Evolutionary conservation across 2,797 vertebrate species (phyloP).

Genomic region (Loriculus beryllinus): DNA sequence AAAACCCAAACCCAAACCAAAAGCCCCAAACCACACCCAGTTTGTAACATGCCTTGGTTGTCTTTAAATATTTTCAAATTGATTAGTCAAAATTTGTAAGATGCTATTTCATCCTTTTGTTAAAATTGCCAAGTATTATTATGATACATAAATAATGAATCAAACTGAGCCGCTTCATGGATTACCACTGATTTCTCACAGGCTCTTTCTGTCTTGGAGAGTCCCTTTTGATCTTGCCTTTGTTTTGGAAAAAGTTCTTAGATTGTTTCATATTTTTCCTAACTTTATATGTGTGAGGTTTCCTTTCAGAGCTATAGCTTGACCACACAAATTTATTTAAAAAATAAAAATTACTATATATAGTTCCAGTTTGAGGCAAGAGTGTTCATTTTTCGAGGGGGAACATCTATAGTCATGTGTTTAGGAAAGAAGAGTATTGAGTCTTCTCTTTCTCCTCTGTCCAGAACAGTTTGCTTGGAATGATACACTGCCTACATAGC

Average conservation of each 20-base stretch:
- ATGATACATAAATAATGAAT: background rate
- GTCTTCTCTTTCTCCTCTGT: background rate
- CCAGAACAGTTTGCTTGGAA: conserved; percentile 1
- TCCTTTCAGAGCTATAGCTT: background rate
- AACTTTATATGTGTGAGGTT: background rate
- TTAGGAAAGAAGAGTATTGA: background rate
- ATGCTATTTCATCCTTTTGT: background rate
- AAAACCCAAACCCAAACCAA: background rate
- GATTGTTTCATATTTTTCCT: background rate
- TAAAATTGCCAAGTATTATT: background rate
- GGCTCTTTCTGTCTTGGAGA: background rate
- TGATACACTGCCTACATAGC: background rate
- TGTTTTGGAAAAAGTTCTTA: background rate
- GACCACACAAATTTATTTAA: background rate
- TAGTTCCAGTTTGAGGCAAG: background rate
- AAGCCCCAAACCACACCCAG: background rate
- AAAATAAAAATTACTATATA: background rate
- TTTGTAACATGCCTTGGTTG: background rate
- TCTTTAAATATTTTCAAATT: background rate
- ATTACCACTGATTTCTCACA: background rate
- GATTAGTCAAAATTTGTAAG: background rate
- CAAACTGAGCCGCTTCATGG: background rate
- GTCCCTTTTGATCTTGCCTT: background rate
- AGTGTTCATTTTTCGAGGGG: background rate
- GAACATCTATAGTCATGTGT: background rate